phyloP scores from a whole-genome alignment of 2,888 invertebrate species.

The Thereva nobilitata region DNA sequence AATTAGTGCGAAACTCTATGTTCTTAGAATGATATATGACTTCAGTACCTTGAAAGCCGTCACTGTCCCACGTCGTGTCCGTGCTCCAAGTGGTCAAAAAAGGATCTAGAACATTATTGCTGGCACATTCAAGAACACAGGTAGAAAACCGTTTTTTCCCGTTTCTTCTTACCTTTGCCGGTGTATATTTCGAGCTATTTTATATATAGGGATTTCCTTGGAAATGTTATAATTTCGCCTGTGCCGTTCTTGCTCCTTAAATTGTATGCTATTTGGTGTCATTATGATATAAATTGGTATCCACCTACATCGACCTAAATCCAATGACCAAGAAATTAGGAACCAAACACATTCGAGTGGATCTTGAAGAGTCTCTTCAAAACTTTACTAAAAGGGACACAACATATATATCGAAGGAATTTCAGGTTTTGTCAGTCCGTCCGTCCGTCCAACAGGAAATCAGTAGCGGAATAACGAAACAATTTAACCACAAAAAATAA shows the following conservation, averaged over 20 bases:
- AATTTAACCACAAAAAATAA: too few relatives aligned
- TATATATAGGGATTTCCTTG: neutral
- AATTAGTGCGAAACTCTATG: slow-evolving; percentile 40
- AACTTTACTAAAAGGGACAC: neutral
- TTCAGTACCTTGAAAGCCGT: slow-evolving; percentile 11
- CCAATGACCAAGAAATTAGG: slow-evolving; percentile 31
- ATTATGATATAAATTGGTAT: slow-evolving; percentile 41
- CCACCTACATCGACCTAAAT: slow-evolving; percentile 38
- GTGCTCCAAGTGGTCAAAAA: slow-evolving; percentile 4
- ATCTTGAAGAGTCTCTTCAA: neutral
- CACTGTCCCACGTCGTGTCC: slow-evolving; percentile 11
- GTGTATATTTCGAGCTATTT: neutral
- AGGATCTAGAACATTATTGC: slow-evolving; percentile 12
- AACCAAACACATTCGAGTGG: slow-evolving; percentile 19
- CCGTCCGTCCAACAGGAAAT: too few relatives aligned
- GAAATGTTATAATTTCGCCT: slow-evolving; percentile 33
- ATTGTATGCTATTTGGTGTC: slow-evolving; percentile 41
- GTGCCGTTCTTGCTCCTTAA: slow-evolving; percentile 14
- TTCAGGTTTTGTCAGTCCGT: too few relatives aligned
- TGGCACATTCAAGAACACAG: slow-evolving; percentile 5
- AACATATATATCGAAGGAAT: too few relatives aligned
- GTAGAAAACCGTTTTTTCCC: neutral
- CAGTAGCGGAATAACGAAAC: too few relatives aligned
- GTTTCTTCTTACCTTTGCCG: too few relatives aligned
- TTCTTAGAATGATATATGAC: slow-evolving; percentile 41